Base-by-base conservation (phyloP, 23 tunicate species). In the Botrylloides violaceus region DNA sequence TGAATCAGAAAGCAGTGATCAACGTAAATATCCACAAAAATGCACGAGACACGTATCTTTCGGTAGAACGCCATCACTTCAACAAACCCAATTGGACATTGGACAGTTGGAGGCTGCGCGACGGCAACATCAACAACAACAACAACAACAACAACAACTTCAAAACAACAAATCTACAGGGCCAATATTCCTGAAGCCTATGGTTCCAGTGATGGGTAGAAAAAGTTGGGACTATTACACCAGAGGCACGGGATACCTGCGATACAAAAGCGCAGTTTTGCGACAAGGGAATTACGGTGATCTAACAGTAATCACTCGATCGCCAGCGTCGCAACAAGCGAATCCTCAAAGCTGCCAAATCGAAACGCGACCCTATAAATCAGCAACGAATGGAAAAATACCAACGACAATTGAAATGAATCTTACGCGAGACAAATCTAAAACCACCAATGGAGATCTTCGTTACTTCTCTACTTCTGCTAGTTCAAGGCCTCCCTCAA, bases 151-250 rank as follows among this genome's bases (percentile, higher is more conserved):
- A 43, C 53, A 7, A 9, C 19, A 12, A 60, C 15, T 60, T 24
- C 43, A 31, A 19, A n/a, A 55, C 6, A 55, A 68, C 58, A 20
- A 23, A 4, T 30, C 74, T 4, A 18, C 32, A 12, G 30, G 29
- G 65, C 26, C 30, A 18, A 60, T 60, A 18, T 29, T 0, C 1
- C 65, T 0, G 15, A 35, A 36, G 24, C 74, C 56, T 19, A 30
- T 68, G 12, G 24, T 68, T 0, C 74, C 74, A 18, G 22, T 43
- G 21, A 1, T 68, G 47, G 74, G 74, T 22, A 18, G 58, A 24
- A 39, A 68, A 25, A 68, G 74, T 1, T 68, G 74, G 74, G 74
- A 68, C n/a, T 68, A 68, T 43, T 68, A 68, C 58, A 68, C 74
- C 36, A 38, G 74, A 38, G 74, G 74, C 37, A 68, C 74, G 0